Evolutionary conservation across 2,888 invertebrate species (phyloP).

Genomic region (Sclerodermus sp.): DNA sequence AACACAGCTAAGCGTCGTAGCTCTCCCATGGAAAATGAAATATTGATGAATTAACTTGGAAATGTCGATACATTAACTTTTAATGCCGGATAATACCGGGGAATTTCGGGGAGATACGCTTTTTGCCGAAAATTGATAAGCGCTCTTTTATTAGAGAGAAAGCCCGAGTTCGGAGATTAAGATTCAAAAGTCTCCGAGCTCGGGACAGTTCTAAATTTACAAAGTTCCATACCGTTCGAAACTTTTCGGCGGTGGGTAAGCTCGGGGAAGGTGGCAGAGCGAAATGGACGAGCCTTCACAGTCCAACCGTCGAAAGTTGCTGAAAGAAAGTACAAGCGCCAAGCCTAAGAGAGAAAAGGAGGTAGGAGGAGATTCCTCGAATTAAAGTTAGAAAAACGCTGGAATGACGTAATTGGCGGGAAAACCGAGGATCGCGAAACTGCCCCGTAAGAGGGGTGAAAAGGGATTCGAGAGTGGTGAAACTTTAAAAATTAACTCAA

Average conservation of each 20-base stretch:
- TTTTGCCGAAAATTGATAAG: not conserved
- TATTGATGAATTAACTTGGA: no score
- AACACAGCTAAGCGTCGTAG: no score
- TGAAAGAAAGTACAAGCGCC: no score
- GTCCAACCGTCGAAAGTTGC: no score
- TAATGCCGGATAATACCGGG: no score
- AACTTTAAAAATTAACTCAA: not conserved
- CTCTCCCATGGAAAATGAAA: no score
- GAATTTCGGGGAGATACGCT: no score
- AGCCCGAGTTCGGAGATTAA: slow-evolving; percentile 17
- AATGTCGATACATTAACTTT: no score
- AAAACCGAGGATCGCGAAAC: no score
- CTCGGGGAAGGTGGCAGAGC: not conserved
- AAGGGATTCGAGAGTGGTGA: not conserved
- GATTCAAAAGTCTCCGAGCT: slow-evolving; percentile 27
- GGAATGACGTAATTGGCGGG: not conserved
- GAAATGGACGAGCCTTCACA: not conserved
- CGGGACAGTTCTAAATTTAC: slow-evolving; percentile 30
- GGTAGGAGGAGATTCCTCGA: slow-evolving; percentile 5
- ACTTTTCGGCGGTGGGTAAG: slow-evolving; percentile 22
- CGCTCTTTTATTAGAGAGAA: not conserved
- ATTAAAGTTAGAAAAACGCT: slow-evolving; percentile 15
- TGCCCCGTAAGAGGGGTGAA: no score
- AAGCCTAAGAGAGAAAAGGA: not conserved
- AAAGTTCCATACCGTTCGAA: slow-evolving; percentile 20